Conservation (phyloP, 2,888 invertebrate species). For the Spilosoma lubricipeda region DNA sequence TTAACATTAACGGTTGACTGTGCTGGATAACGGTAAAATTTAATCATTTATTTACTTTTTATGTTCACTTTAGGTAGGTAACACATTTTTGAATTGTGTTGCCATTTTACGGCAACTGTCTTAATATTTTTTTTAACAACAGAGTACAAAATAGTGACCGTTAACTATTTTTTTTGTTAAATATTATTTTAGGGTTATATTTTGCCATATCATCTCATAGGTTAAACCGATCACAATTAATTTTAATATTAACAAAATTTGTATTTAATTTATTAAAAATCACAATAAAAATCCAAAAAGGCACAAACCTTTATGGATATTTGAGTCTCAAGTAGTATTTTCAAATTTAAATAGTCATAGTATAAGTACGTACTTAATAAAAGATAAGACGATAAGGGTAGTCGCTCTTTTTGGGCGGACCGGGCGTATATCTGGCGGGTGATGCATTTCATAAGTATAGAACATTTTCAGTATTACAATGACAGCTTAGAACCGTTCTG, state of each 20-base stretch:
- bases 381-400: constrained; percentile 42
- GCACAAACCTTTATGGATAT: constrained; percentile 21
- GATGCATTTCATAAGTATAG: not conserved
- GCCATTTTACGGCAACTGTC: not conserved
- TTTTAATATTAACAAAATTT: constrained; percentile 30
- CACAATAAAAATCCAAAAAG: constrained; percentile 43
- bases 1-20: constrained; percentile 1
- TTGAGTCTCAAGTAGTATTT: constrained; percentile 72
- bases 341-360: constrained; percentile 66
- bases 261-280: constrained; percentile 34
- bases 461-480: constrained; percentile 39
- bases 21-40: not conserved
- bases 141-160: constrained; percentile 67
- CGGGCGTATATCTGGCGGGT: constrained; percentile 11
- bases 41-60: not conserved
- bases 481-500: constrained; percentile 23
- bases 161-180: constrained; percentile 18
- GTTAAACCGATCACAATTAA: constrained; percentile 29
- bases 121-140: constrained; percentile 31
- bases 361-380: constrained; percentile 55
- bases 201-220: constrained; percentile 49
- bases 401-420: constrained; percentile 62
- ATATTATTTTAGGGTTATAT: constrained; percentile 28
- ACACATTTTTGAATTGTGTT: not conserved
- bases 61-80: constrained; percentile 1